A percentile compares a stretch with the other conserved stretches of the same genome.
Evolutionary conservation across 2,888 invertebrate genomes (phyloP).

Genomic region (Cheilosia vulpina): DNA sequence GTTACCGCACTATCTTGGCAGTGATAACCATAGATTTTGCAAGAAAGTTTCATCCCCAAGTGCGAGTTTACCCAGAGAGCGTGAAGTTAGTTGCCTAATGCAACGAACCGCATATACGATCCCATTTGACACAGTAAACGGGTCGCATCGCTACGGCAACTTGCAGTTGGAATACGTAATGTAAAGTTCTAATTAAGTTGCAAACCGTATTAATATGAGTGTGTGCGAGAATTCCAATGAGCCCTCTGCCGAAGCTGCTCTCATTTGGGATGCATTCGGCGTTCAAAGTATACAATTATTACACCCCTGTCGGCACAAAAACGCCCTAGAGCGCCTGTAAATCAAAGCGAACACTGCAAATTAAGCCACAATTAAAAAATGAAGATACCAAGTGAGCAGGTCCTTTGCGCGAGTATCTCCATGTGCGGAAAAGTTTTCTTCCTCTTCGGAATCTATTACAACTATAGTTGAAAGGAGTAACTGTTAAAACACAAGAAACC

Average conservation of each 20-base stretch:
- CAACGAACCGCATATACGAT: constrained; percentile 22
- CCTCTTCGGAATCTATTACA: constrained; percentile 51
- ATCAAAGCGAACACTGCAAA: constrained; percentile 38
- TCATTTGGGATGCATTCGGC: constrained; percentile 56
- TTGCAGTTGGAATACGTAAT: constrained; percentile 49
- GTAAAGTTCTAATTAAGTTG: constrained; percentile 60
- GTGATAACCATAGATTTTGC: constrained; percentile 2
- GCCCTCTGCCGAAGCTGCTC: constrained; percentile 9
- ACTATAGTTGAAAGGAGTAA: constrained; percentile 31
- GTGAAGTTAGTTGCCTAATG: constrained; percentile 14
- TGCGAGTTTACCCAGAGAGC: not conserved
- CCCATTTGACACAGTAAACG: constrained; percentile 26
- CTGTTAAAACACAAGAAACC: constrained; percentile 49
- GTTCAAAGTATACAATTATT: constrained; percentile 62
- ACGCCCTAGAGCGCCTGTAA: constrained; percentile 23
- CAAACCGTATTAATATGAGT: constrained; percentile 40
- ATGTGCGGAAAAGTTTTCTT: constrained; percentile 26
- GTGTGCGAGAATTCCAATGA: constrained; percentile 37
- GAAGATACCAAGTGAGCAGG: constrained; percentile 23
- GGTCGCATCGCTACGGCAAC: constrained; percentile 18
- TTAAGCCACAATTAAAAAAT: constrained; percentile 63
- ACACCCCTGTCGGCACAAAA: constrained; percentile 15
- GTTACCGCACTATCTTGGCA: not conserved
- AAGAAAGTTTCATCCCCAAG: constrained; percentile 1
- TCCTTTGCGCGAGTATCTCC: not conserved